A percentile compares a stretch with the other conserved stretches of the same genome.
Evolutionary conservation across 2,797 vertebrate genomes (phyloP).

Genomic region (Somateria mollissima): DNA sequence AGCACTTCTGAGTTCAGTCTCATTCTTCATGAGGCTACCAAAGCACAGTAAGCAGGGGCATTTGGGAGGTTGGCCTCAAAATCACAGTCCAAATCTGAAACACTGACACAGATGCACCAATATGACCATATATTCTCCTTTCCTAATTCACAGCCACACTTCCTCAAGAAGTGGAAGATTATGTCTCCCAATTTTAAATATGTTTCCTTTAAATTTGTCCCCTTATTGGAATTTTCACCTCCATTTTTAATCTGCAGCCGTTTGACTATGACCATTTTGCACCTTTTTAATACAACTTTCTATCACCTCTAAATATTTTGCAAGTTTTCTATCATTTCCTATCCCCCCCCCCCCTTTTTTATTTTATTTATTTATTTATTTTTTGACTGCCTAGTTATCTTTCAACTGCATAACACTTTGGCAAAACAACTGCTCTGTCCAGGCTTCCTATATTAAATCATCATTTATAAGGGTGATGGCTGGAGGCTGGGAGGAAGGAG

Average conservation of each 20-base stretch:
- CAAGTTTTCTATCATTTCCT: neutral
- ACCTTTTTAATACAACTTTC: neutral
- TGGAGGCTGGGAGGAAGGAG: neutral
- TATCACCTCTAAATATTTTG: neutral
- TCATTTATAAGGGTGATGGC: neutral
- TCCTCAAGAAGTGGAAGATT: neutral
- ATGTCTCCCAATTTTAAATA: neutral
- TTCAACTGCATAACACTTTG: neutral
- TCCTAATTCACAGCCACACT: neutral
- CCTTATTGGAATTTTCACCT: neutral
- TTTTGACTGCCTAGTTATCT: neutral
- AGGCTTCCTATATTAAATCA: neutral
- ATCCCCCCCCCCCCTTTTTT: neutral
- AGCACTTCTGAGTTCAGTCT: neutral
- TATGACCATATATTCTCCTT: neutral
- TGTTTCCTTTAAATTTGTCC: neutral
- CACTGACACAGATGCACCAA: neutral
- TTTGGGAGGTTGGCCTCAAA: neutral
- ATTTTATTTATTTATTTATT: neutral
- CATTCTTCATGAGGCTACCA: neutral
- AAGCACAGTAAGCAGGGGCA: neutral
- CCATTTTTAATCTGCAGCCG: neutral
- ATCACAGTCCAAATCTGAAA: neutral
- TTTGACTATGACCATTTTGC: neutral
- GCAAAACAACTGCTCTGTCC: neutral